Evolutionary conservation across 2,888 invertebrate genomes (phyloP), one percentile per base, ranked within the genome.

Genomic region (Pollenia amentaria): DNA sequence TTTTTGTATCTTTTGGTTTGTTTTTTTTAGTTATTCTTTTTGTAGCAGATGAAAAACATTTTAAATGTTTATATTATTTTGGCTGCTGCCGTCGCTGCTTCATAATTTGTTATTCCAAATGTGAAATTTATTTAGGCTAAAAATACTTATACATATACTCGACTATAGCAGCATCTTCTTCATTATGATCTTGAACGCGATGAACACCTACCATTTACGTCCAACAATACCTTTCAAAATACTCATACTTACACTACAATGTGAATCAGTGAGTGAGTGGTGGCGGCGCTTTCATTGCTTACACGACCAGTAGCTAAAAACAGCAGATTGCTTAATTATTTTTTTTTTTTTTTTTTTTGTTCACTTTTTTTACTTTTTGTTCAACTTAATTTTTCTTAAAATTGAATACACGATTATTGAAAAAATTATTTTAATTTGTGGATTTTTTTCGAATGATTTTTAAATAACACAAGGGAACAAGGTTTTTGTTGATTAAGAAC

Each of bases 291-390:
- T 65, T 67, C 40, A 60, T 70, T 67, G 67, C 38, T 55, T 64
- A 70, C 51, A 76, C 84, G n/a, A 18, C 44, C 75, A 75, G 72
- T 73, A 67, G 85, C 85, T 73, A 60, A 85, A 85, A 85, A 73
- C 81, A 72, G 53, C 85, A 85, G 82, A 85, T 82, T 85, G 85
- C 82, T 78, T 82, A 16, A 81, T 77, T 80, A 75, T 48, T 75
- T 65, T 51, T 48, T 65, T 53, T 60, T 18, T 18, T 8, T 62
- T 76, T 60, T 48, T 75, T 46, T 44, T 48, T 55, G 21, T 46
- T 60, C 38, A 53, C 70, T 38, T 65, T 65, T 65, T 65, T 42
- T 21, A 44, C 9, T 77, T 18, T 14, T 53, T 40, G 38, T 75
- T 76, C 18, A 62, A 51, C 21, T 21, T 72, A 29, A 57, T 75